Base-by-base conservation (phyloP, 2,797 vertebrate species). In the Sebastes itinus region DNA sequence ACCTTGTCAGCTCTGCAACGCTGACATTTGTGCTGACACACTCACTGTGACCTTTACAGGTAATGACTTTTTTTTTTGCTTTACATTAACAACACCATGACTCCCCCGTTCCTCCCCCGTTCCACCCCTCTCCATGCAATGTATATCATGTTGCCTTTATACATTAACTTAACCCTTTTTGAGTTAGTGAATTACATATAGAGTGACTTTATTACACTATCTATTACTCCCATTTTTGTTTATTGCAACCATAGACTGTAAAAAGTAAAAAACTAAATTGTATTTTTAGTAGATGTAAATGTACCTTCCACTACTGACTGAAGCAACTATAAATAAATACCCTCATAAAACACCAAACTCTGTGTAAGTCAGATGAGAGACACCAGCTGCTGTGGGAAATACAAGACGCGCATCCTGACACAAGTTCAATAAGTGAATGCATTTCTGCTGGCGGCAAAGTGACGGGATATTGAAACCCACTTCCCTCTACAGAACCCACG, bases 21-120 rank as follows among this genome's bases (percentile, higher is more conserved):
- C 32, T 75, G 75, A 66, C 86, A 88, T 91, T 89, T 90, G 18
- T 90, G 84, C 70, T 64, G 77, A 86, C 66, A 85, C 35, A 66
- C 18, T 69, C 58, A 54, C 66, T 27, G 18, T 87, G 86, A 88
- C 92, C 87, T 92, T 93, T 86, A 61, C 42, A 82, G 71, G 76
- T 88, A 83, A 88, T 85, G 70, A 11, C 12, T 62, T 74, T 81
- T 88, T 64, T 67, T 13, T 5, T 7, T 2, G 6, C 67, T 74
- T 25, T 65, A 67, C 52, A 81, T 71, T 70, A 62, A 61, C 52
- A 75, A 42, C 68, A 59, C 22, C 7, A 18, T 23, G 10, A 59
- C 70, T 32, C 38, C 27, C 25, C 20, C 7, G 28, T n/a, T 11
- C 6, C 22, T 35, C 27, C 30, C 6, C 14, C 12, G 33, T 35